Percentiles rank a stretch among this genome's conserved stretches.
Conservation (phyloP, 2,113 vertebrate genomes). For the Solenodon paradoxus region DNA sequence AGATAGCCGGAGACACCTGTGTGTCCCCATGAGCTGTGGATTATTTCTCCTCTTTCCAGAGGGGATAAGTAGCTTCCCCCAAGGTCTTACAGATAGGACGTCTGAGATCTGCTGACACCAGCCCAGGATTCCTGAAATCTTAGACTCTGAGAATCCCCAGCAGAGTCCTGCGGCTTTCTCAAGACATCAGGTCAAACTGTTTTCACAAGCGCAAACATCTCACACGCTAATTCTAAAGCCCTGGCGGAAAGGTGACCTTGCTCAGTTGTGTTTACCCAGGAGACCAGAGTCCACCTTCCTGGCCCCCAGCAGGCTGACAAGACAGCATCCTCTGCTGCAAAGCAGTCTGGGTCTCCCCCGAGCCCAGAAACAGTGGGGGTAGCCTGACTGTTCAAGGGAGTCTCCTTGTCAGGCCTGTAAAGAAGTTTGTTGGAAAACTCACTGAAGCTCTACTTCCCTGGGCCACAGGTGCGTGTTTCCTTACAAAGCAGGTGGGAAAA, state of each 20-base stretch:
- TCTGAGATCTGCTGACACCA: background rate
- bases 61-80: background rate
- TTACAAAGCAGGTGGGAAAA: conserved; percentile 35
- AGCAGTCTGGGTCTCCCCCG: background rate
- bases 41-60: background rate
- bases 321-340: background rate
- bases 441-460: background rate
- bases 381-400: background rate
- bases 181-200: background rate
- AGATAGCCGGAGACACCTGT: background rate
- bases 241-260: background rate
- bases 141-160: background rate
- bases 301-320: accelerated
- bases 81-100: background rate
- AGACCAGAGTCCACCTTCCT: background rate
- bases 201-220: background rate
- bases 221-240: background rate
- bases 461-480: background rate
- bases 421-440: background rate
- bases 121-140: background rate
- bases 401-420: background rate
- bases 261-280: background rate
- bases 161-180: background rate
- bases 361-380: background rate
- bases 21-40: accelerated